phyloP scores from a whole-genome alignment of 2,797 vertebrate species.

The Schizothorax lantsangensis region DNA sequence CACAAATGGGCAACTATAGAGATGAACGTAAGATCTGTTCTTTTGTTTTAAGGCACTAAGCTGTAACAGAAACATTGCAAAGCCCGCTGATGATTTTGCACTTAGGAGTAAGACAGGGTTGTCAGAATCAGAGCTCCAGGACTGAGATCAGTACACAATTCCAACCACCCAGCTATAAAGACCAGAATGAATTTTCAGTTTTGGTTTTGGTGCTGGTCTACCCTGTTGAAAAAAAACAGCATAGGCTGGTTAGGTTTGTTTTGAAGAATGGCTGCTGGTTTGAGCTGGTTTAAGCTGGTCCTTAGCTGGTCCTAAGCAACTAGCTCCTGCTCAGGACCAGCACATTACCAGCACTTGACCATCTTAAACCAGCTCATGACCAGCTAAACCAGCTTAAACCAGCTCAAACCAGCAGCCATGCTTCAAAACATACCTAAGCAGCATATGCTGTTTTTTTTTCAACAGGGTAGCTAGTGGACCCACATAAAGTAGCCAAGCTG shows the following conservation, averaged over 20 bases:
- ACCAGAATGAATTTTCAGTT: neutral
- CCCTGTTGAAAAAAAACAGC: no score
- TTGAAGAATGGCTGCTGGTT: no score
- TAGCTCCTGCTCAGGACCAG: no score
- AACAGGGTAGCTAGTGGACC: neutral
- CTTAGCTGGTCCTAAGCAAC: no score
- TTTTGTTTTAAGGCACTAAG: slow-evolving; percentile 9
- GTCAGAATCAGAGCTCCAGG: neutral
- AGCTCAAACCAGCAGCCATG: no score
- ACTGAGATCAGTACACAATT: neutral
- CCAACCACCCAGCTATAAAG: neutral
- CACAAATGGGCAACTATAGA: neutral
- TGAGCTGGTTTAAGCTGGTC: no score
- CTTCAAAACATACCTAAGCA: no score
- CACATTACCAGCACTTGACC: no score
- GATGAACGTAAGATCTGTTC: neutral
- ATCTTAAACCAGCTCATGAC: no score
- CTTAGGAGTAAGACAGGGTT: neutral
- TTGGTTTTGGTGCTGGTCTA: neutral
- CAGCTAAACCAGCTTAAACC: no score
- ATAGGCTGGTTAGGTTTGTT: no score
- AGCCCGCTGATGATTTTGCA: neutral
- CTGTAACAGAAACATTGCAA: slow-evolving; percentile 8
- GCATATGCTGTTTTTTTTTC: no score
- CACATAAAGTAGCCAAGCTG: neutral